A percentile compares a stretch with the other conserved stretches of the same genome.
These are phyloP conservation scores for Diplolepis rosae DNA, from an alignment of 2,888 invertebrate species.

Conservation along the genomic window DNA sequence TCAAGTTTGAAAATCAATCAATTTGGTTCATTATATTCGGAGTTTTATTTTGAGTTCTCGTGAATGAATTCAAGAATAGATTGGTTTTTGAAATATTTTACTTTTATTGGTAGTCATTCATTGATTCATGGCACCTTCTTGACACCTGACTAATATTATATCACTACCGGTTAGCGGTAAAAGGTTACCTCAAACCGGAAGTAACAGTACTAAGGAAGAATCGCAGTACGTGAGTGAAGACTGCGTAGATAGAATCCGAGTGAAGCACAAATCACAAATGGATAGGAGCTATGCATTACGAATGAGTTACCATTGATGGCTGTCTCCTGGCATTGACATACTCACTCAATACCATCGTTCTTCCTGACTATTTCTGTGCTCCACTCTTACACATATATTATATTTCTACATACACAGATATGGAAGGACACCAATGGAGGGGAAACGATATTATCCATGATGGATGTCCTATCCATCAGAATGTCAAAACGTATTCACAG, in stretches of 20 bases:
- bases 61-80: no score
- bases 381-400: not conserved
- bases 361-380: constrained; percentile 8
- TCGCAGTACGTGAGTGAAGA: not conserved
- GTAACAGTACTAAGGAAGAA: constrained; percentile 8
- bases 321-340: constrained; percentile 37
- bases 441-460: constrained; percentile 39
- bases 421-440: not conserved
- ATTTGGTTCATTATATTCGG: no score
- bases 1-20: no score
- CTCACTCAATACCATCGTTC: constrained; percentile 32
- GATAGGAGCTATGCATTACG: constrained; percentile 34
- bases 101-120: no score
- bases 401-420: not conserved
- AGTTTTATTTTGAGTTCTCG: no score
- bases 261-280: constrained; percentile 29
- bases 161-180: no score
- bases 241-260: constrained; percentile 10
- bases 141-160: not conserved
- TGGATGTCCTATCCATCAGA: constrained; percentile 34
- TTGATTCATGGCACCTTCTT: no score
- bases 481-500: constrained; percentile 14
- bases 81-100: no score
- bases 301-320: constrained; percentile 32
- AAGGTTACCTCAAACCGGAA: not conserved